phyloP scores from a whole-genome alignment of 1,140 invertebrate genomes.

The Mesaphorura yosii region DNA sequence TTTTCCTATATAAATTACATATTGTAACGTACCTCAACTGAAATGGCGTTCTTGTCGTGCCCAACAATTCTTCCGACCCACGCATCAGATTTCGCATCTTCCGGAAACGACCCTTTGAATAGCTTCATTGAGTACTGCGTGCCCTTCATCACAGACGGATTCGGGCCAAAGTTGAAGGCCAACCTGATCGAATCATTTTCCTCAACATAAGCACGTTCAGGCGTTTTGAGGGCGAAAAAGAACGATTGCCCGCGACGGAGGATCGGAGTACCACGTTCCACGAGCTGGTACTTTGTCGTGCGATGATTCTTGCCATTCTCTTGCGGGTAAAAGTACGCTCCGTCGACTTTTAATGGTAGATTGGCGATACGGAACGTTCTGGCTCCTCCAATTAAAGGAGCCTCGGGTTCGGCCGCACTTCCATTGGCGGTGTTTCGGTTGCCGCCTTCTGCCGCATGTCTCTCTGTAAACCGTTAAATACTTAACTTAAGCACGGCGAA shows the following conservation, averaged over 20 bases:
- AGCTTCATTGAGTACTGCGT: slow-evolving; percentile 33
- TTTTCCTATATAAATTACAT: background rate
- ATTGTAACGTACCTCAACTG: slow-evolving; percentile 24
- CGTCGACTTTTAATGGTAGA: slow-evolving; percentile 30
- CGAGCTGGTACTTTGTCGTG: slow-evolving; percentile 37
- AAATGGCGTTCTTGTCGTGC: slow-evolving; percentile 30
- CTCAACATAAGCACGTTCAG: slow-evolving; percentile 41
- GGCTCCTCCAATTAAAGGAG: too few species aligned
- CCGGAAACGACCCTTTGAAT: slow-evolving; percentile 24
- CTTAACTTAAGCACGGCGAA: too few species aligned
- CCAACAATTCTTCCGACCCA: slow-evolving; percentile 34
- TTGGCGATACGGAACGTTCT: too few species aligned
- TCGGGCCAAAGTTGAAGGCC: slow-evolving; percentile 49
- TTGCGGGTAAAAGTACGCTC: slow-evolving; percentile 35
- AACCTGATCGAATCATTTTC: slow-evolving; percentile 45
- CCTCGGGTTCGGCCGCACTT: too few species aligned
- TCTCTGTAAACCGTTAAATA: too few species aligned
- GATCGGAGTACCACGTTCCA: slow-evolving; percentile 39
- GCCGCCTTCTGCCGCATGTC: too few species aligned
- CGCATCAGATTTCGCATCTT: slow-evolving; percentile 6
- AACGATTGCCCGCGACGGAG: slow-evolving; percentile 53
- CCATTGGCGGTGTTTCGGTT: too few species aligned
- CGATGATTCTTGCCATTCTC: slow-evolving; percentile 37
- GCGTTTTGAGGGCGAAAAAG: slow-evolving; percentile 46
- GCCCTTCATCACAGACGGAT: slow-evolving; percentile 32